These are phyloP conservation scores for Leucosticte australis DNA, from an alignment of 2,113 vertebrate species.

Conservation along the genomic window DNA sequence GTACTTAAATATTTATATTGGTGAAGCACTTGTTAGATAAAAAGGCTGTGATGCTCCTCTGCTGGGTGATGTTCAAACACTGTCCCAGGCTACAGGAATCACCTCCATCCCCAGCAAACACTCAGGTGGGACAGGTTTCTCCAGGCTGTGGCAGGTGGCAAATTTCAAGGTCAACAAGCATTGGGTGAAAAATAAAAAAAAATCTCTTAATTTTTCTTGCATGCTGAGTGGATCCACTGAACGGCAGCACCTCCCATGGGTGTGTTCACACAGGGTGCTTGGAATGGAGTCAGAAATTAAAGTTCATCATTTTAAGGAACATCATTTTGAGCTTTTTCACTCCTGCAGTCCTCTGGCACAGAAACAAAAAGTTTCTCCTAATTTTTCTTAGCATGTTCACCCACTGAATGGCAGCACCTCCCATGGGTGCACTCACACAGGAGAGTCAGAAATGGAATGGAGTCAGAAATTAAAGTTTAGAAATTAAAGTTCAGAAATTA, in stretches of 20 bases:
- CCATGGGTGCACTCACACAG: too few species aligned
- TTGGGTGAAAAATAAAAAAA: not conserved
- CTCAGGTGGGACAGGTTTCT: not conserved
- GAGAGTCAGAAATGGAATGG: too few species aligned
- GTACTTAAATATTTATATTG: conserved; percentile 61
- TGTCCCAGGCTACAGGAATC: not conserved
- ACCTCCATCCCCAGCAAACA: not conserved
- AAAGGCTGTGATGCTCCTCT: not conserved
- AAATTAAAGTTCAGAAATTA: too few species aligned
- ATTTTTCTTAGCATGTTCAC: too few species aligned
- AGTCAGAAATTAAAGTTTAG: too few species aligned
- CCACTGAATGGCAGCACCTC: too few species aligned
- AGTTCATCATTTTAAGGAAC: not conserved
- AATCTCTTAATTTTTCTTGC: not conserved
- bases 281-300: not conserved
- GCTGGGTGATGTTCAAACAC: not conserved
- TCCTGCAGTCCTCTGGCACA: not conserved
- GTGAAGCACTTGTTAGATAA: not conserved
- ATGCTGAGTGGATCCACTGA: accelerated
- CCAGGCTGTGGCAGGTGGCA: not conserved
- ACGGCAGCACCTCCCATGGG: accelerated
- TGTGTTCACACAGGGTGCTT: accelerated
- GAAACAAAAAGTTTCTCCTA: too few species aligned
- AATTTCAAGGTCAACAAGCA: not conserved
- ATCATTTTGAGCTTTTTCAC: not conserved